Evolutionary conservation across 30 jellyfish, hydroid and myxozoan species (phyloP), one percentile per base, ranked within the genome.

Genomic region (Mastigias papua): DNA sequence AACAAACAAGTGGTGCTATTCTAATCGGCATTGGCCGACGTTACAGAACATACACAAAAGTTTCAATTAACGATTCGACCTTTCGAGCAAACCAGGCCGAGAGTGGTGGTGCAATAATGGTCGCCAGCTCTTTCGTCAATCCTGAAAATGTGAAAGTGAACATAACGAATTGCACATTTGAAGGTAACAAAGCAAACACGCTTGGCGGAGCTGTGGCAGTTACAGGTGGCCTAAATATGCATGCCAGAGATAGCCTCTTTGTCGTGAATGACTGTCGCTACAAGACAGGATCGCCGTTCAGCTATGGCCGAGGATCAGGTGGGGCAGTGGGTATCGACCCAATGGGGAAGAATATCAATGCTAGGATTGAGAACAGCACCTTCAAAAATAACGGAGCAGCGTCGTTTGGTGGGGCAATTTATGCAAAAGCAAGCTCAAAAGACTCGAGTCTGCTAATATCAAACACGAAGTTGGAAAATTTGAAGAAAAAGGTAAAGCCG

Each of bases 191-290:
- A 72, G 91, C 84, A n/a, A 49, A 23, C 3, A 20, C 78, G 7
- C 19, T 73, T 15, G 91, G 91, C 34, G 91, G 91, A 21, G 91
- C 91, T 2, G 88, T 77, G 2, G 63, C 88, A 37, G 22, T 57
- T 11, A 21, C 4, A 25, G 88, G 88, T 7, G 31, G 67, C 20
- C 28, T 77, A 34, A 54, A n/a, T 0, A 7, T 60, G 34, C 66
- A 20, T 4, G 34, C 58, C 4, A 22, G 34, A 19, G 76, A 57
- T 7, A 11, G 88, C 68, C 27, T 8, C 9, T 77, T 77, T 48
- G 54, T 17, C 0, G 10, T 27, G 37, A 77, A 77, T 37, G 64
- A 54, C 27, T 77, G 88, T 25, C 66, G 78, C 25, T 15, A 58
- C 50, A 46, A n/a, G 1, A 29, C 57, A n/a, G 65, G 35, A 26